A percentile compares a stretch with the other conserved stretches of the same genome.
Evolutionary conservation across 2,888 invertebrate genomes (phyloP).

Genomic region (Ceriagrion tenellum): DNA sequence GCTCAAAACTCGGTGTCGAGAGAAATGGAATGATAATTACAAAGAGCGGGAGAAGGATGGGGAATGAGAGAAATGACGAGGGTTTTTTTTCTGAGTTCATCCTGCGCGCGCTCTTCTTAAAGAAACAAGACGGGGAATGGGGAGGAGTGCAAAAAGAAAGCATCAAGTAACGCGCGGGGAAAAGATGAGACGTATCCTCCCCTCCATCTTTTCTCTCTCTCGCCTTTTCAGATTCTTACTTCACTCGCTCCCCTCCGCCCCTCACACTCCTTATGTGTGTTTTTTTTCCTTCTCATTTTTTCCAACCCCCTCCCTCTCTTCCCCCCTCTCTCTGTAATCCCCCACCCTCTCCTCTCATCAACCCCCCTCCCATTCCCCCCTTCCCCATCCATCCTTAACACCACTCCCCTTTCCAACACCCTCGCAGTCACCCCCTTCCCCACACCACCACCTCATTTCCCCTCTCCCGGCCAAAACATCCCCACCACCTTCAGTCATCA

Average conservation of each 20-base stretch:
- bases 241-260: neutral
- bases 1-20: neutral
- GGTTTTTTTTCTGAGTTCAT: neutral
- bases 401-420: conserved; percentile 6
- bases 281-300: conserved; percentile 14
- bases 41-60: neutral
- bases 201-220: neutral
- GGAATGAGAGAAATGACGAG: neutral
- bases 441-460: conserved; percentile 64
- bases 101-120: conserved; percentile 9
- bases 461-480: conserved; percentile 29
- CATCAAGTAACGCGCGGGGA: conserved; percentile 28
- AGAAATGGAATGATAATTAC: neutral
- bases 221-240: conserved; percentile 53
- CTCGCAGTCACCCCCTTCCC: conserved; percentile 14
- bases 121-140: neutral
- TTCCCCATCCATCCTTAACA: neutral
- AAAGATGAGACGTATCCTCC: conserved; percentile 31
- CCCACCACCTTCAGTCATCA: conserved; percentile 15
- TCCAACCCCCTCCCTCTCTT: neutral
- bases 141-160: conserved; percentile 39
- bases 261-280: neutral
- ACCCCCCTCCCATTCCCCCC: neutral
- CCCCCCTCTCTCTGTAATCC: neutral
- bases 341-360: conserved; percentile 19